Conservation (phyloP, 2,797 vertebrate species). For the Percopsis omiscomaycus region DNA sequence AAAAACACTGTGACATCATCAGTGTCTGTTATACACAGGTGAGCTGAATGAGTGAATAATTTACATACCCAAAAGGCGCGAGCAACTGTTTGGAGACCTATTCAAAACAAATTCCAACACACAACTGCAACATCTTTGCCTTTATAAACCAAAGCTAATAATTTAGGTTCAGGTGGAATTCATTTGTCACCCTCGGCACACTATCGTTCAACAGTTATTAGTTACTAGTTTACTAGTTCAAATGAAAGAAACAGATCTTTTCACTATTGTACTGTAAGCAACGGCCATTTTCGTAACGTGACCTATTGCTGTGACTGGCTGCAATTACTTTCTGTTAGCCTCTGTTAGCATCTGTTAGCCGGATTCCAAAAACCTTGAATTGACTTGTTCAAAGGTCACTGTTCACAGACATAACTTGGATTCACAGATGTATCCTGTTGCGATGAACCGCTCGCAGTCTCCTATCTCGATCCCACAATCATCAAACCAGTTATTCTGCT, state of each 20-base stretch:
- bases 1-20: slow-evolving; percentile 28
- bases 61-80: slow-evolving; percentile 17
- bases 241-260: too few species aligned
- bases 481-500: slow-evolving; percentile 46
- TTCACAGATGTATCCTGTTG: slow-evolving; percentile 18
- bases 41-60: slow-evolving; percentile 25
- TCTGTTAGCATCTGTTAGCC: slow-evolving; percentile 32
- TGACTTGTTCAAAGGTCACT: slow-evolving; percentile 45
- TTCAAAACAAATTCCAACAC: slow-evolving; percentile 10
- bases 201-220: too few species aligned
- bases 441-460: neutral
- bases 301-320: slow-evolving; percentile 20
- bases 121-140: neutral
- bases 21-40: slow-evolving; percentile 22
- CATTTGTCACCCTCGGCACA: slow-evolving; percentile 1
- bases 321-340: slow-evolving; percentile 20
- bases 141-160: neutral
- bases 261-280: neutral
- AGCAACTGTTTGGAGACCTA: slow-evolving; percentile 36
- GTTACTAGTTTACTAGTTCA: too few species aligned
- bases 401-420: neutral
- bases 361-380: slow-evolving; percentile 37
- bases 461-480: neutral
- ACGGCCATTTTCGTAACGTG: neutral
- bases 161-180: slow-evolving; percentile 20